phyloP scores from a whole-genome alignment of 2,888 invertebrate genomes.

The Itoplectis maculator region DNA sequence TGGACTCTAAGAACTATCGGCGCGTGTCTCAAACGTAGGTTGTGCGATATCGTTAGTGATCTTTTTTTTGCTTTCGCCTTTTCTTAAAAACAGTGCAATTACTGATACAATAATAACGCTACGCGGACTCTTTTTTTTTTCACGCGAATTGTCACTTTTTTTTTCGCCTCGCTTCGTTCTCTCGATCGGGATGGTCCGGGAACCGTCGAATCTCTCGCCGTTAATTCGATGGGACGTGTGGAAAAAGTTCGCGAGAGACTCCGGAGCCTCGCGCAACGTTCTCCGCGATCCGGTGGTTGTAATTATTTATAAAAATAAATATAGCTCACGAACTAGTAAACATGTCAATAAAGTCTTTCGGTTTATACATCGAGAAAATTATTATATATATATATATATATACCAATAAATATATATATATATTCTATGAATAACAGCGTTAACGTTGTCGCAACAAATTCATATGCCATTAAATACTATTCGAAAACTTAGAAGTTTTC shows the following conservation, averaged over 20 bases:
- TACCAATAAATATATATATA: slow-evolving; percentile 5
- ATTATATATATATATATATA: slow-evolving; percentile 13
- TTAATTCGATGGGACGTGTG: slow-evolving; percentile 25
- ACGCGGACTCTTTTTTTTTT: too few relatives aligned
- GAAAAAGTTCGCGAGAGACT: slow-evolving; percentile 6
- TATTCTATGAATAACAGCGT: slow-evolving; percentile 55
- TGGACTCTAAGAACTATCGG: slow-evolving; percentile 40
- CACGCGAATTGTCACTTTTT: slow-evolving; percentile 28
- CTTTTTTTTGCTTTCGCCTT: slow-evolving; percentile 4
- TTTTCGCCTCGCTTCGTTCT: neutral
- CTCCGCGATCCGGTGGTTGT: slow-evolving; percentile 48
- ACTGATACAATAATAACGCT: slow-evolving; percentile 35
- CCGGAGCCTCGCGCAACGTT: slow-evolving; percentile 1
- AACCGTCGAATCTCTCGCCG: slow-evolving; percentile 43
- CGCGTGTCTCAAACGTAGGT: slow-evolving; percentile 27
- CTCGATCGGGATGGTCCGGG: slow-evolving; percentile 17
- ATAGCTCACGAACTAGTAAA: slow-evolving; percentile 68
- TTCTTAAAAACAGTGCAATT: slow-evolving; percentile 51
- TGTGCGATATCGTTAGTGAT: slow-evolving; percentile 46
- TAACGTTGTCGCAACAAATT: slow-evolving; percentile 49
- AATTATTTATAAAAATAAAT: slow-evolving; percentile 71
- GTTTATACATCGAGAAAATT: slow-evolving; percentile 61
- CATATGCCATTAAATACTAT: slow-evolving; percentile 39
- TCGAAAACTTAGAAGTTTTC: slow-evolving; percentile 24
- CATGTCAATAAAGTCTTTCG: slow-evolving; percentile 67